Percentiles rank a stretch among this genome's conserved stretches.
Conservation (phyloP, 23 tunicate species). For the Phallusia fumigata region DNA sequence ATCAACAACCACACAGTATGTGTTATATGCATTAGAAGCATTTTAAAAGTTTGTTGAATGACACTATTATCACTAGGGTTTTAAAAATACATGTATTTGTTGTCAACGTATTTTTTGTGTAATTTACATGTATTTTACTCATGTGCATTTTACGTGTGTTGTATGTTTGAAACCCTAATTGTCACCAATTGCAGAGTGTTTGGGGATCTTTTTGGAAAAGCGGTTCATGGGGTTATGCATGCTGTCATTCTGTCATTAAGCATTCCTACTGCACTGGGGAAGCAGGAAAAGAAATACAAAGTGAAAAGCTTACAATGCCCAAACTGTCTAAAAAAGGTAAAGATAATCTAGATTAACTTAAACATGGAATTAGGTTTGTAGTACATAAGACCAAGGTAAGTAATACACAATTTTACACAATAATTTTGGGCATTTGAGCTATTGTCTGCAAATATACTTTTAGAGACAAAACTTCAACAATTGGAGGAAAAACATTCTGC, state of each 20-base stretch:
- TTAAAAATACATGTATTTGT: no score
- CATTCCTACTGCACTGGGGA: slow-evolving; percentile 88
- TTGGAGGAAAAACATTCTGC: slow-evolving; percentile 69
- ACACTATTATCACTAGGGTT: no score
- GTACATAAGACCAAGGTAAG: no score
- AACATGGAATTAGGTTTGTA: no score
- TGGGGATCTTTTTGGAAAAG: slow-evolving; percentile 92
- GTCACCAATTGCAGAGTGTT: slow-evolving; percentile 24
- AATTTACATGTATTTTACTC: no score
- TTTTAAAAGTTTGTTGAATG: no score
- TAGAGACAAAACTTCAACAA: slow-evolving; percentile 33
- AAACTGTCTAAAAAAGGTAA: neutral
- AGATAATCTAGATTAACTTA: no score
- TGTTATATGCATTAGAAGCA: neutral
- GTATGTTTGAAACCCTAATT: neutral
- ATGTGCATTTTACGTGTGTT: no score
- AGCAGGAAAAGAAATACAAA: slow-evolving; percentile 30
- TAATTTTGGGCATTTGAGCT: no score
- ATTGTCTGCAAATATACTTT: no score
- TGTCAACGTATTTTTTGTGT: no score
- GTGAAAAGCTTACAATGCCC: slow-evolving; percentile 33
- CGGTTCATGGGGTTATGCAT: slow-evolving; percentile 84
- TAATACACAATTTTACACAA: no score
- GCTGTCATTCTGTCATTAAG: slow-evolving; percentile 85
- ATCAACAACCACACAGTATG: slow-evolving; percentile 81